Conservation (phyloP, 2,797 vertebrate genomes). For the Xenopus petersii region DNA sequence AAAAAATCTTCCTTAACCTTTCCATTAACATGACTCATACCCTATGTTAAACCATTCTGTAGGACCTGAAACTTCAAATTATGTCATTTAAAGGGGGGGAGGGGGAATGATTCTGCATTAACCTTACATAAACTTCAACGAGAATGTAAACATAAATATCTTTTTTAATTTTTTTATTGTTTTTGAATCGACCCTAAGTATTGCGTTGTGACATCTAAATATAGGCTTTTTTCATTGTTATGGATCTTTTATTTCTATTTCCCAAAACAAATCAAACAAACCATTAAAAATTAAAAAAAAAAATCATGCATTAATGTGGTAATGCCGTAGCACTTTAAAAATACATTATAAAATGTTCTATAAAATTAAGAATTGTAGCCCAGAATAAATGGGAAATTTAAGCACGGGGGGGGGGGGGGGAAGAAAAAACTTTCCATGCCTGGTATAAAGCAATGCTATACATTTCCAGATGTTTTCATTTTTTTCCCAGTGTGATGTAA, state of each 20-base stretch:
- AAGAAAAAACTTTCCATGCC: conserved; percentile 12
- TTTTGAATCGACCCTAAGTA: not conserved
- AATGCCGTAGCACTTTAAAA: conserved; percentile 43
- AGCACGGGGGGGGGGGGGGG: not conserved
- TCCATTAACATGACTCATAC: conserved; percentile 78
- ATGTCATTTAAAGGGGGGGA: conserved; percentile 65
- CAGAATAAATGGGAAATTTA: conserved; percentile 40
- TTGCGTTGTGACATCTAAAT: too few species aligned
- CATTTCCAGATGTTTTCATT: conserved; percentile 35
- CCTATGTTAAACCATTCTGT: conserved; percentile 68
- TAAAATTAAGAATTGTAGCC: conserved; percentile 41
- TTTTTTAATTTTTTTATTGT: not conserved
- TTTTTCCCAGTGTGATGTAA: conserved; percentile 1
- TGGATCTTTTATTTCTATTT: not conserved
- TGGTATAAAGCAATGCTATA: conserved; percentile 30
- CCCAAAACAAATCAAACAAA: conserved; percentile 17
- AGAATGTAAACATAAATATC: not conserved
- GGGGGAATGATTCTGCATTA: conserved; percentile 51
- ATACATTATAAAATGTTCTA: conserved; percentile 45
- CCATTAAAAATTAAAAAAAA: not conserved
- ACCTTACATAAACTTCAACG: conserved; percentile 42
- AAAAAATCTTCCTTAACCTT: conserved; percentile 74
- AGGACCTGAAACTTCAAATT: conserved; percentile 62
- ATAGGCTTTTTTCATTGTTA: conserved; percentile 10
- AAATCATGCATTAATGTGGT: conserved; percentile 38